Evolutionary conservation across 2,113 vertebrate genomes (phyloP).

Genomic region (Jaculus jaculus): DNA sequence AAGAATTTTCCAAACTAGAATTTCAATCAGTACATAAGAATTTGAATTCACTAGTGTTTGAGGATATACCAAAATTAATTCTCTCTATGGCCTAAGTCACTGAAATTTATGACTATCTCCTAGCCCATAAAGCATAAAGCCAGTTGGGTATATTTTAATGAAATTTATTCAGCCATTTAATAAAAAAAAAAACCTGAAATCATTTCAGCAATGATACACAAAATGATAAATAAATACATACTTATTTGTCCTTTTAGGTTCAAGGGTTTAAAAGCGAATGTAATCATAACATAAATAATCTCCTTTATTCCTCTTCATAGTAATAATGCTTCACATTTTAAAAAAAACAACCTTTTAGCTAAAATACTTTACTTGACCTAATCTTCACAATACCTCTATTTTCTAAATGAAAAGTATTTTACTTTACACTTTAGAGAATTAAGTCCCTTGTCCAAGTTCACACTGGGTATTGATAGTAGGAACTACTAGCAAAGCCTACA

Average conservation of each 20-base stretch:
- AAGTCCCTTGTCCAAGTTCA: conserved; percentile 27
- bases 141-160: not conserved
- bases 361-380: conserved; percentile 45
- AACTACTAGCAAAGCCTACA: not conserved
- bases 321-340: conserved; percentile 38
- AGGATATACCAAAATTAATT: not conserved
- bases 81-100: not conserved
- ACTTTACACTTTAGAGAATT: conserved; percentile 48
- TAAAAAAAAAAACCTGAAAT: conserved; percentile 49
- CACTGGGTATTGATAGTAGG: not conserved
- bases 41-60: not conserved
- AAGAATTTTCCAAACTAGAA: conserved; percentile 29
- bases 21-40: not conserved
- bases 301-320: conserved; percentile 35
- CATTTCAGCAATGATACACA: not conserved
- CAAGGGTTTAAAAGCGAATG: conserved; percentile 65
- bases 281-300: conserved; percentile 40
- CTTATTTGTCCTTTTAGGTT: conserved; percentile 8
- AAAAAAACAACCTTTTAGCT: conserved; percentile 59
- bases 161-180: conserved; percentile 46
- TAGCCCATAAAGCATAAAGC: conserved; percentile 42
- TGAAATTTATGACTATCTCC: conserved; percentile 11
- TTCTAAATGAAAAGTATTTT: conserved; percentile 16
- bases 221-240: not conserved
- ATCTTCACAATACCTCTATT: not conserved